Conservation (phyloP, 2,797 vertebrate species). For the Coranthus polyacanthus region DNA sequence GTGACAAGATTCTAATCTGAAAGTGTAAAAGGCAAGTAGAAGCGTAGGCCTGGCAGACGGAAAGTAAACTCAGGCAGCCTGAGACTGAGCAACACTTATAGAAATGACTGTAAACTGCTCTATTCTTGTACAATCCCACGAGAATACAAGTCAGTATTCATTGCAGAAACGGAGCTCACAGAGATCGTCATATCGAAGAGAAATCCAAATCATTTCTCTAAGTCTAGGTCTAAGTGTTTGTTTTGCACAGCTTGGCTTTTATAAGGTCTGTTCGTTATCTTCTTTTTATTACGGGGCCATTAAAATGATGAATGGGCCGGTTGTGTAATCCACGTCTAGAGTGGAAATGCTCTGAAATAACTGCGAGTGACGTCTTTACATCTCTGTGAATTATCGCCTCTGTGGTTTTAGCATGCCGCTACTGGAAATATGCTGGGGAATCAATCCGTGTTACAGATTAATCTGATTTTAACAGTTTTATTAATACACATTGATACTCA, state of each 20-base stretch:
- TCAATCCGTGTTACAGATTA: slow-evolving; percentile 47
- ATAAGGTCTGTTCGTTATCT: slow-evolving; percentile 35
- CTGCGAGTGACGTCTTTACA: slow-evolving; percentile 58
- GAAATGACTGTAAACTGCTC: slow-evolving; percentile 6
- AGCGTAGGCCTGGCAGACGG: not conserved
- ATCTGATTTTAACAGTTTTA: slow-evolving; percentile 56
- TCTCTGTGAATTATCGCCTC: slow-evolving; percentile 66
- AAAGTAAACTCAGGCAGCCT: not conserved
- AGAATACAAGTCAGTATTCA: not conserved
- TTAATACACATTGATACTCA: slow-evolving; percentile 34
- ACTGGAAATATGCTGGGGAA: slow-evolving; percentile 31
- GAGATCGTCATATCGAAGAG: slow-evolving; percentile 2
- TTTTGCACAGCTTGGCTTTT: slow-evolving; percentile 17
- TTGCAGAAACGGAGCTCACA: too few relatives aligned
- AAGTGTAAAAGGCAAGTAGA: slow-evolving; percentile 15
- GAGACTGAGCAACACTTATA: slow-evolving; percentile 5
- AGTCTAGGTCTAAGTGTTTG: slow-evolving; percentile 7
- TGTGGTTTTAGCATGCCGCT: slow-evolving; percentile 17
- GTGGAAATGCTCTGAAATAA: slow-evolving; percentile 65
- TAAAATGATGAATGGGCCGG: slow-evolving; percentile 57
- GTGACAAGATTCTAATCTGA: not conserved
- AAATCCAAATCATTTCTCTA: not conserved
- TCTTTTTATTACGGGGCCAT: slow-evolving; percentile 47
- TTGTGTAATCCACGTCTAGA: slow-evolving; percentile 55
- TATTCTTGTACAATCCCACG: too few relatives aligned